Evolutionary conservation across 2,888 invertebrate genomes (phyloP).

Genomic region (Drosophila histrio): DNA sequence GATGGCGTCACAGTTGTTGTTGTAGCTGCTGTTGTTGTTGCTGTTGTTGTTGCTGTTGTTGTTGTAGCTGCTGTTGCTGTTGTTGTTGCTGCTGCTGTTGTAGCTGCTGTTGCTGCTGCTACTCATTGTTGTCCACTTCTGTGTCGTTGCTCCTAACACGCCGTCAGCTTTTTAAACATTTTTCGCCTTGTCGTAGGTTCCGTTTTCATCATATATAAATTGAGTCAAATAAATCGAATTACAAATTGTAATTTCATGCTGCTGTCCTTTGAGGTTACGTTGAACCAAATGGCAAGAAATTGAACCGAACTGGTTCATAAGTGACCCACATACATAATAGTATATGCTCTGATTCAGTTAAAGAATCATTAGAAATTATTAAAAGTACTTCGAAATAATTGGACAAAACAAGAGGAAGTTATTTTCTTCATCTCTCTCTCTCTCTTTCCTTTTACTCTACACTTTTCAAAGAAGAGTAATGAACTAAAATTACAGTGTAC

Average conservation of each 20-base stretch:
- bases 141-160: constrained; percentile 20
- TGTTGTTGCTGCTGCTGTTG: not conserved
- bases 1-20: constrained; percentile 15
- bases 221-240: constrained; percentile 6
- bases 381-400: constrained; percentile 4
- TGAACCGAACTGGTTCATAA: not conserved
- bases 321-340: not conserved
- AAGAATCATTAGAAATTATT: not conserved
- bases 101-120: constrained; percentile 18
- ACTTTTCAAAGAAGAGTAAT: not conserved
- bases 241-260: not conserved
- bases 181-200: constrained; percentile 61
- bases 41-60: constrained; percentile 13
- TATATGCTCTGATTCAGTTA: not conserved
- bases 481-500: not conserved
- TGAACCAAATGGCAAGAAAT: not conserved
- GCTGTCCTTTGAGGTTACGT: not conserved
- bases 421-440: too few species aligned
- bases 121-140: constrained; percentile 18
- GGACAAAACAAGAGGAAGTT: not conserved
- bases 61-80: constrained; percentile 2
- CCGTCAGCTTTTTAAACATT: constrained; percentile 33
- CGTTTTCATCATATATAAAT: not conserved
- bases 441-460: not conserved
- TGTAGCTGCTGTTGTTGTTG: constrained; percentile 3